Conservation (phyloP, 2,888 invertebrate species). For the Sinopyrophorus schimmeli region DNA sequence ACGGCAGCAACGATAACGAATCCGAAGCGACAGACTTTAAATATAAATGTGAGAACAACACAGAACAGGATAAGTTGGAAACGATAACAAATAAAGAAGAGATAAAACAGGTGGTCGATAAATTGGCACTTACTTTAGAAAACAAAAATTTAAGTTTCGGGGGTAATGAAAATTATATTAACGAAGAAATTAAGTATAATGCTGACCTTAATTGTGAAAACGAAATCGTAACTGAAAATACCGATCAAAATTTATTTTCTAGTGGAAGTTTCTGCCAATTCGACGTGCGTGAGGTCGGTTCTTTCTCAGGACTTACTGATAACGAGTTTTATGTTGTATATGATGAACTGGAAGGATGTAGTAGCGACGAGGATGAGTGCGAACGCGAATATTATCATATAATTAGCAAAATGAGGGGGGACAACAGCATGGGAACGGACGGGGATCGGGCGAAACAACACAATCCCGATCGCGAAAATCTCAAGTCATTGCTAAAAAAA, state of each 20-base stretch:
- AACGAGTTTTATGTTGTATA: slow-evolving; percentile 47
- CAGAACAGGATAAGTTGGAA: slow-evolving; percentile 8
- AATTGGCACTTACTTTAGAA: slow-evolving; percentile 28
- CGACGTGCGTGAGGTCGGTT: slow-evolving; percentile 44
- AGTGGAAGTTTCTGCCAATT: slow-evolving; percentile 47
- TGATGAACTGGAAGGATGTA: slow-evolving; percentile 49
- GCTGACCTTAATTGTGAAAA: background rate
- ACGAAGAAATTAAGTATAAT: background rate
- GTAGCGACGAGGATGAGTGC: slow-evolving; percentile 38
- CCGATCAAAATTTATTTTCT: slow-evolving; percentile 13
- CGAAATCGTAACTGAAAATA: no score
- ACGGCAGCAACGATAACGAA: slow-evolving; percentile 13
- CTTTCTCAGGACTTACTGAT: slow-evolving; percentile 39
- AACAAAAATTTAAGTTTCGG: slow-evolving; percentile 30
- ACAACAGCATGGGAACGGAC: slow-evolving; percentile 57
- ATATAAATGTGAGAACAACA: slow-evolving; percentile 3
- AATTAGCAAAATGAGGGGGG: slow-evolving; percentile 41
- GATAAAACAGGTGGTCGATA: slow-evolving; percentile 41
- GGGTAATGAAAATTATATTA: slow-evolving; percentile 32
- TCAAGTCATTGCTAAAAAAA: slow-evolving; percentile 77
- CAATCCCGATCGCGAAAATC: slow-evolving; percentile 66
- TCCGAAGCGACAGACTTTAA: slow-evolving; percentile 14
- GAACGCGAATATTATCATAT: slow-evolving; percentile 31
- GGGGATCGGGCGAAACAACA: slow-evolving; percentile 52
- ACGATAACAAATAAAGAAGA: slow-evolving; percentile 22